These are phyloP conservation scores for Dasypolia templi DNA, from an alignment of 2,888 invertebrate genomes.

Conservation along the genomic window DNA sequence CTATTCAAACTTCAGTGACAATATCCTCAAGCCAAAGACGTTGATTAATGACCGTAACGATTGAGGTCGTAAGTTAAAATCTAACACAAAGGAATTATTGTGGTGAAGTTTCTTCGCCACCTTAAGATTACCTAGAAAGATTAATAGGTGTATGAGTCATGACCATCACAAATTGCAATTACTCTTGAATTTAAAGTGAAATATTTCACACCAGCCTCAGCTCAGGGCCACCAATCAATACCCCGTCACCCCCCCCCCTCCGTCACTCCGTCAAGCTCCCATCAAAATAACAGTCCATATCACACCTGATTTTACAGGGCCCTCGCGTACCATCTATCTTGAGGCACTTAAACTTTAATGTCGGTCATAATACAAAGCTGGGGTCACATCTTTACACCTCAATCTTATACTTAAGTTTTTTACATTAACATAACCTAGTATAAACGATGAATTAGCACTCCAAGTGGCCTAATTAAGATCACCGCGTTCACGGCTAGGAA, in stretches of 20 bases:
- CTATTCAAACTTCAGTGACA: slow-evolving; percentile 54
- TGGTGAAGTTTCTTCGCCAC: slow-evolving; percentile 14
- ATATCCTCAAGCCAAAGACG: slow-evolving; percentile 37
- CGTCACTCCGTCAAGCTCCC: too few species aligned
- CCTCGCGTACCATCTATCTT: slow-evolving; percentile 57
- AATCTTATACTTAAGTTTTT: slow-evolving; percentile 64
- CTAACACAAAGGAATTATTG: slow-evolving; percentile 49
- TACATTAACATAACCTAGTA: slow-evolving; percentile 68
- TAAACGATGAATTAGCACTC: slow-evolving; percentile 70
- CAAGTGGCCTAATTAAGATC: slow-evolving; percentile 68
- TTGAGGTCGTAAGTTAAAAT: slow-evolving; percentile 53
- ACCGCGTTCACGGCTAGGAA: slow-evolving; percentile 42
- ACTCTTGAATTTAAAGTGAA: slow-evolving; percentile 7
- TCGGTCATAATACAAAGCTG: slow-evolving; percentile 58
- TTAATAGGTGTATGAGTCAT: slow-evolving; percentile 28
- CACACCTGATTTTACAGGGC: slow-evolving; percentile 61
- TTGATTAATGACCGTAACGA: slow-evolving; percentile 48
- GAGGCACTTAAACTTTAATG: slow-evolving; percentile 63
- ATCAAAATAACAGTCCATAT: slow-evolving; percentile 58
- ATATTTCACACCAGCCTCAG: not conserved
- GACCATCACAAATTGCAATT: slow-evolving; percentile 16
- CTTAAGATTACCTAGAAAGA: slow-evolving; percentile 10
- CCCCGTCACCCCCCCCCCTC: too few species aligned
- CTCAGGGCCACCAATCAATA: slow-evolving; percentile 22
- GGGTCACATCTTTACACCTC: slow-evolving; percentile 66